These are phyloP conservation scores for Heliconius erato DNA, from an alignment of 2,888 invertebrate species.

Conservation along the genomic window DNA sequence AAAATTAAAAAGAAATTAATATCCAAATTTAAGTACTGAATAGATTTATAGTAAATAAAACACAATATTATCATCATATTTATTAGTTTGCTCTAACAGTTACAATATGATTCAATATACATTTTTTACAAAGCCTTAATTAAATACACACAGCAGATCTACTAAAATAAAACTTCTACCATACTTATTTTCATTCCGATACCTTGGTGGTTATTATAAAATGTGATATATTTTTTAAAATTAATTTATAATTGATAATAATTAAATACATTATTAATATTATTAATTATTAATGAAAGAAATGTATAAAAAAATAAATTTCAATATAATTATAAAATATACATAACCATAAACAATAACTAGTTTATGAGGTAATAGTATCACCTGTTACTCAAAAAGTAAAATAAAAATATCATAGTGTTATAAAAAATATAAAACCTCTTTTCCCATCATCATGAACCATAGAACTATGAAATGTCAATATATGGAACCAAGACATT, in stretches of 20 bases:
- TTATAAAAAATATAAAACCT: conserved; percentile 25
- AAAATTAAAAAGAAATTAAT: background rate
- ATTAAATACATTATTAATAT: too few relatives aligned
- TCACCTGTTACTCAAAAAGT: conserved; percentile 15
- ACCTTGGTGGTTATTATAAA: background rate
- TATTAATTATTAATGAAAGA: conserved; percentile 15
- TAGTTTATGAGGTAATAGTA: conserved; percentile 31
- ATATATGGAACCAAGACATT: background rate
- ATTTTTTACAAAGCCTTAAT: conserved; percentile 36
- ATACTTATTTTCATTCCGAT: conserved; percentile 24
- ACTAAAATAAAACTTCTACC: conserved; percentile 27
- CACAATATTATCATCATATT: conserved; percentile 19
- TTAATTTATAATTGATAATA: background rate
- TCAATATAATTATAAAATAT: conserved; percentile 21
- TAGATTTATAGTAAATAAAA: background rate
- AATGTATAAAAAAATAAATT: conserved; percentile 35
- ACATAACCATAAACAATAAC: conserved; percentile 8
- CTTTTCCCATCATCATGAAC: background rate
- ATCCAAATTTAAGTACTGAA: background rate
- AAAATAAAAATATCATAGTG: conserved; percentile 8
- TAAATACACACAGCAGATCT: conserved; percentile 33
- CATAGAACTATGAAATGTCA: background rate
- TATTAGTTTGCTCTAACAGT: conserved; percentile 36
- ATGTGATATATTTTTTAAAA: background rate
- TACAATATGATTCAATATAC: conserved; percentile 36